Base-by-base conservation (phyloP, 2,113 vertebrate genomes). In the Oryzias woworae region DNA sequence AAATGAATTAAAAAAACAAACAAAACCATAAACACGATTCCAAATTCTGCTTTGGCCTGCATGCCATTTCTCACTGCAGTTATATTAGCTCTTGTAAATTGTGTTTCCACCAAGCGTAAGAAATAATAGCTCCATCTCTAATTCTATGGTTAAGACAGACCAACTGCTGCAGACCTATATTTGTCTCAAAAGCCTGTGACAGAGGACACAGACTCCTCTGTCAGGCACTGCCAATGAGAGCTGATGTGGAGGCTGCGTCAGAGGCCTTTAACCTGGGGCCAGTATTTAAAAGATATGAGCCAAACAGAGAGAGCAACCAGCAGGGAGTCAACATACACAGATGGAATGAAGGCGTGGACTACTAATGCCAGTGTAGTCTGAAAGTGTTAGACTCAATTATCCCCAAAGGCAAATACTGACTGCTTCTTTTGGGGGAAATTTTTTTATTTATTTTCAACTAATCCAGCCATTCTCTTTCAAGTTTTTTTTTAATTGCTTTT, bases 101-200 rank as follows among this genome's bases (percentile, higher is more conserved):
- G 52, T 13, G 58, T 78, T 72, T 66, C 59, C 31, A 53, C 44
- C 47, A 65, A 18, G 56, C 56, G 64, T 20, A 46, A 52, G 41
- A 66, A 71, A 73, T 79, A 82, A 57, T 51, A 31, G 4, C 70
- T 24, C 49, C 54, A 59, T 55, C 53, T 66, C 46, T 53, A 55
- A 31, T 56, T 71, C 69, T 53, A 81, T 71, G 73, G 24, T 46
- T 60, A 16, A 50, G 46, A 73, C 24, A 63, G 16, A 77, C 64
- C 77, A 84, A 83, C 77, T 81, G 81, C 67, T 70, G 63, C 50
- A 28, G 26, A 58, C 80, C 83, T 89, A 83, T 85, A 80, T 87
- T 79, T 66, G 72, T 83, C 50, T n/a, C 52, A 28, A 49, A 41
- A 44, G 66, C 41, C 53, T 66, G 48, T 53, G 77, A 81, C 79